These are phyloP conservation scores for Rhinoraja longicauda DNA, from an alignment of 2,797 vertebrate species.

Conservation along the genomic window DNA sequence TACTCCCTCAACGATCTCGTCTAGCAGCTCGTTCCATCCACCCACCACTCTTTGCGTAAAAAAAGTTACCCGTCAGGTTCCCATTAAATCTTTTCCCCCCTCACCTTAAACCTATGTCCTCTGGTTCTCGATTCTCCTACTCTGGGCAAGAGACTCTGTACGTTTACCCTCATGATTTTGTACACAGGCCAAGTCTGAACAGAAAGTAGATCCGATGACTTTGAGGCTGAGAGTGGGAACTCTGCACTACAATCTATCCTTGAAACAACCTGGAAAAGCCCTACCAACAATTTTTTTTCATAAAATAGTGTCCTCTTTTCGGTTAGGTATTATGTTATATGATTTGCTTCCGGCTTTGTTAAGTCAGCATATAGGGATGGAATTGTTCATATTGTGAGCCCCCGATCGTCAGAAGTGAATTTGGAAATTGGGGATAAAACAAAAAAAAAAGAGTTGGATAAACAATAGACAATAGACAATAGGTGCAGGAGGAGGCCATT, in stretches of 20 bases:
- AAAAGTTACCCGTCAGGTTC: too few relatives aligned
- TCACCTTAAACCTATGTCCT: too few relatives aligned
- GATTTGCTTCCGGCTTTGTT: background rate
- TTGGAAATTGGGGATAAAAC: background rate
- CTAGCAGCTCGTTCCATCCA: too few relatives aligned
- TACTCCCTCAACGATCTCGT: too few relatives aligned
- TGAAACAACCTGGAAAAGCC: background rate
- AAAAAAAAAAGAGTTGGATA: background rate
- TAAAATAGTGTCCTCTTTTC: background rate
- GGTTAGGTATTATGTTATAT: background rate
- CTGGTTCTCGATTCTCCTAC: too few relatives aligned
- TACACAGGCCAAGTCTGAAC: background rate
- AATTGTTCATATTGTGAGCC: background rate
- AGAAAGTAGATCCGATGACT: background rate
- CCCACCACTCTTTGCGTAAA: too few relatives aligned
- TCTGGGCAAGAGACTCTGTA: too few relatives aligned
- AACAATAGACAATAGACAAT: too few relatives aligned
- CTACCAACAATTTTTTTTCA: background rate
- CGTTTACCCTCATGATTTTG: too few relatives aligned
- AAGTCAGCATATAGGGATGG: background rate
- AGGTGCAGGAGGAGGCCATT: too few relatives aligned
- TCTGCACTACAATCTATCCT: background rate
- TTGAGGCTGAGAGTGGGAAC: background rate
- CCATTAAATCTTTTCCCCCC: too few relatives aligned
- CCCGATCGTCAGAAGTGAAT: background rate